Conservation (phyloP, 2,113 vertebrate genomes). For the Rhinolophus ferrumequinum region DNA sequence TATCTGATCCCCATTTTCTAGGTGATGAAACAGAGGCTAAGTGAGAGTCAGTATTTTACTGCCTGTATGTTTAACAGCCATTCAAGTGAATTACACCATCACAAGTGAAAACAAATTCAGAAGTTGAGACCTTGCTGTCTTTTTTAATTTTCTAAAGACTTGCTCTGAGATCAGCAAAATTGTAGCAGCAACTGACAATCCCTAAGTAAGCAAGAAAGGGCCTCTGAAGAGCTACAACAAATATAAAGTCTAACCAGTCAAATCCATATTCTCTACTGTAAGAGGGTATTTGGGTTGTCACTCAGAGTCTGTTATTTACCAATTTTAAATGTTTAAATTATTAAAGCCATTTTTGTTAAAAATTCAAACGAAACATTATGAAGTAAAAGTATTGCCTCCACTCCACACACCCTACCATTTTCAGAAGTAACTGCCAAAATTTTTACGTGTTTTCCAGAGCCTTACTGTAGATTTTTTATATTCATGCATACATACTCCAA, state of each 20-base stretch:
- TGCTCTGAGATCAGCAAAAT: background rate
- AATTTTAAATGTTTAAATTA: background rate
- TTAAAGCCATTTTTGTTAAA: conserved; percentile 10
- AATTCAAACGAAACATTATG: background rate
- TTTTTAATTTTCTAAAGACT: background rate
- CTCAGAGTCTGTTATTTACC: background rate
- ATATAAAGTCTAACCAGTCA: background rate
- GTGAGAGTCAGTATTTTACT: background rate
- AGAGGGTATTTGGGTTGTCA: background rate
- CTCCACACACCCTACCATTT: background rate
- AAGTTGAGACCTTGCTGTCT: background rate
- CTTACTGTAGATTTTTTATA: background rate
- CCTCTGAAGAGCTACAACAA: background rate
- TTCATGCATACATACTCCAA: background rate
- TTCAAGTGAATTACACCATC: background rate
- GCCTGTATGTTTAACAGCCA: background rate
- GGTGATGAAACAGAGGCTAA: background rate
- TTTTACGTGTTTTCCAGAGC: background rate
- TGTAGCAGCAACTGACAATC: background rate
- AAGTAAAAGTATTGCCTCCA: background rate
- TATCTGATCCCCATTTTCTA: background rate
- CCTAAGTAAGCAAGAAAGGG: background rate
- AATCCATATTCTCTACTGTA: background rate
- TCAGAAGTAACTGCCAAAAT: background rate
- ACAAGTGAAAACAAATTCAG: background rate